Conservation (phyloP, 2,113 vertebrate genomes). For the Mormoops blainvillei region DNA sequence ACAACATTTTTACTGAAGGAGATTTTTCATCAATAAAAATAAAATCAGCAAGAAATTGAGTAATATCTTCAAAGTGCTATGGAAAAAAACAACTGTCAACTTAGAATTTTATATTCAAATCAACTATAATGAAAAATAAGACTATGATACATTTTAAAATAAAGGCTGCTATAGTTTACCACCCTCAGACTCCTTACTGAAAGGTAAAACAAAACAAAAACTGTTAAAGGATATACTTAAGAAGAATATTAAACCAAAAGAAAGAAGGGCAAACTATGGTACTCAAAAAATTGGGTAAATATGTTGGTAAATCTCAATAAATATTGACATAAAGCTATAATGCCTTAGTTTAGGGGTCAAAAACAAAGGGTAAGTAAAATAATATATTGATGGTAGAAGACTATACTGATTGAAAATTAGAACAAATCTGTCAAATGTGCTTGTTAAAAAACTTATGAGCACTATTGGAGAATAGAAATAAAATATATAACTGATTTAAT, state of each 20-base stretch:
- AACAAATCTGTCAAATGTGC: not conserved
- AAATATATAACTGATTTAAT: not conserved
- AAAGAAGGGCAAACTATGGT: not conserved
- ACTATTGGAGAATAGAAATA: not conserved
- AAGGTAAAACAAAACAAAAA: not conserved
- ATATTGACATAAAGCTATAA: not conserved
- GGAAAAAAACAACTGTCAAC: not conserved
- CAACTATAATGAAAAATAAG: not conserved
- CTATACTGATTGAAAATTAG: not conserved
- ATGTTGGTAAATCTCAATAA: not conserved
- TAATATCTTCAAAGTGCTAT: not conserved
- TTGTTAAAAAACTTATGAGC: not conserved
- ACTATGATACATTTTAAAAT: not conserved
- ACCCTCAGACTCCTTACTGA: not conserved
- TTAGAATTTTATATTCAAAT: conserved; percentile 9
- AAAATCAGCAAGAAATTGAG: not conserved
- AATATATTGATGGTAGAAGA: not conserved
- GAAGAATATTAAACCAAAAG: not conserved
- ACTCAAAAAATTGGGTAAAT: not conserved
- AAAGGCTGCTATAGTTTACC: not conserved
- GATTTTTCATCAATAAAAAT: not conserved
- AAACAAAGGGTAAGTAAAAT: not conserved
- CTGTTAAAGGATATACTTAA: not conserved
- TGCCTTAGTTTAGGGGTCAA: not conserved
- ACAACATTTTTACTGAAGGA: not conserved